Conservation (phyloP, 1,140 invertebrate genomes). For the Drosophila equinoxialis region DNA sequence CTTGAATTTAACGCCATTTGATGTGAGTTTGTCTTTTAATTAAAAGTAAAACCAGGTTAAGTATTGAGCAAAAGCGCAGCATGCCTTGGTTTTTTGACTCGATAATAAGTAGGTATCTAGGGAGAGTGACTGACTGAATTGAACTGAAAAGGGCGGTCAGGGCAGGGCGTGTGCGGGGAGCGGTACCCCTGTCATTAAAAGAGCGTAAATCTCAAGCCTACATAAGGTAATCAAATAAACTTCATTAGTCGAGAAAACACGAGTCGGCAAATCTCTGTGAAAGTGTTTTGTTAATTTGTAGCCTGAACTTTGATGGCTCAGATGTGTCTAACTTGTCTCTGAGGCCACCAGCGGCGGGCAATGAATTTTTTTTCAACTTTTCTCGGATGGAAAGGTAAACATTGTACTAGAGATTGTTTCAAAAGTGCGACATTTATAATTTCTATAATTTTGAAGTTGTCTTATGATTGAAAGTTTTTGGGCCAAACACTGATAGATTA, state of each 20-base stretch:
- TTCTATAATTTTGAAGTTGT: too few relatives aligned
- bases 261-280: slow-evolving; percentile 29
- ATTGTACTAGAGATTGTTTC: too few relatives aligned
- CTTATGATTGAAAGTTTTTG: too few relatives aligned
- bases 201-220: slow-evolving; percentile 61
- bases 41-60: slow-evolving; percentile 77
- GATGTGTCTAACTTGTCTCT: background rate
- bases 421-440: too few relatives aligned
- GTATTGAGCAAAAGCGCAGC: slow-evolving; percentile 73
- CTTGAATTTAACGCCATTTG: slow-evolving; percentile 68
- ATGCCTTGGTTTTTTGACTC: slow-evolving; percentile 39
- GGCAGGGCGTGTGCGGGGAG: background rate
- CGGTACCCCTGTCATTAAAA: slow-evolving; percentile 53
- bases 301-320: slow-evolving; percentile 4
- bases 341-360: background rate
- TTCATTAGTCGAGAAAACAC: slow-evolving; percentile 72
- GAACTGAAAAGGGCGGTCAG: background rate
- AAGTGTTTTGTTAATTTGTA: slow-evolving; percentile 41
- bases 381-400: too few relatives aligned
- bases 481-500: too few relatives aligned
- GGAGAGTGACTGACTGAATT: slow-evolving; percentile 34
- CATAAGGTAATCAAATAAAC: slow-evolving; percentile 58
- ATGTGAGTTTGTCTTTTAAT: slow-evolving; percentile 62
- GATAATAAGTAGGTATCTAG: slow-evolving; percentile 36
- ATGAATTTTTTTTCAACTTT: background rate